Evolutionary conservation across 2,113 vertebrate genomes (phyloP).

Genomic region (Plotosus lineatus): DNA sequence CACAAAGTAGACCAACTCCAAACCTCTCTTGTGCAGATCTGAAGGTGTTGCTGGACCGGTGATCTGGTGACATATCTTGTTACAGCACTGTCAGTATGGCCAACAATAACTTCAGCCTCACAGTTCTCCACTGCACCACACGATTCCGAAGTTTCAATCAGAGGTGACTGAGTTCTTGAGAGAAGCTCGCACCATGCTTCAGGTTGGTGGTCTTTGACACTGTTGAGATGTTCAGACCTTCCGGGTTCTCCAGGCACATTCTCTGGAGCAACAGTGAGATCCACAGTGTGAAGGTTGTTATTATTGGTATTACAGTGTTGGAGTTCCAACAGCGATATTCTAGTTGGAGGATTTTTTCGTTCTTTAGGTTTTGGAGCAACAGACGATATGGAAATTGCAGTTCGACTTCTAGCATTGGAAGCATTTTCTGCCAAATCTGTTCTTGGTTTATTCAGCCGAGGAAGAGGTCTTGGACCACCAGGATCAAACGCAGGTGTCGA

Average conservation of each 20-base stretch:
- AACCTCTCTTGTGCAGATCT: conserved; percentile 45
- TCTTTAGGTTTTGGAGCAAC: conserved; percentile 34
- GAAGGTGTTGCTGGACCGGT: conserved; percentile 29
- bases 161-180: not conserved
- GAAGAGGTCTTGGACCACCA: conserved; percentile 17
- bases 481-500: conserved; percentile 59
- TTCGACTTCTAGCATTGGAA: not conserved
- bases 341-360: not conserved
- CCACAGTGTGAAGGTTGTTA: conserved; percentile 29
- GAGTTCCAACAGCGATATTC: not conserved
- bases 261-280: not conserved
- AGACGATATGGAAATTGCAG: not conserved
- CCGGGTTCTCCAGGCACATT: not conserved
- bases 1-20: not conserved
- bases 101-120: not conserved
- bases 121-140: not conserved
- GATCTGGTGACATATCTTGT: conserved; percentile 33
- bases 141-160: not conserved
- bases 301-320: conserved; percentile 54
- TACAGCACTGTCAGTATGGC: not conserved
- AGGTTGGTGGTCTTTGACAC: not conserved
- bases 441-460: not conserved
- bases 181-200: not conserved
- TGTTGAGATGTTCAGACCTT: not conserved
- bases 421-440: not conserved